Percentiles rank a stretch among this genome's conserved stretches.
Evolutionary conservation across 2,797 vertebrate species (phyloP).

Genomic region (Lithobates pipiens): DNA sequence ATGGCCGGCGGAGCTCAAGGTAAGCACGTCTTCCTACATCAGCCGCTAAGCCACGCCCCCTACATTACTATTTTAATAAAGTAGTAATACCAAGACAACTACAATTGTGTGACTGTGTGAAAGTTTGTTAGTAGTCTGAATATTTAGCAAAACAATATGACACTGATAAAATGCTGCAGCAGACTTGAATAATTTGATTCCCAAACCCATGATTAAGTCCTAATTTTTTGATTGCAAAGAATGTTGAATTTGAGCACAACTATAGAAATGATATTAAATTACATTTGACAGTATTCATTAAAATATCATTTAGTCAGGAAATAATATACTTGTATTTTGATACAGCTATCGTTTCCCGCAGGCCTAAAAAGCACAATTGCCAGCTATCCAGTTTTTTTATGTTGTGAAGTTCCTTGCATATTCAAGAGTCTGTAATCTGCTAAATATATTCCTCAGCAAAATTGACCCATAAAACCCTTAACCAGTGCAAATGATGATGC

Average conservation of each 20-base stretch:
- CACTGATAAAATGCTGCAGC: slow-evolving; percentile 7
- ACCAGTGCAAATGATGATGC: slow-evolving; percentile 22
- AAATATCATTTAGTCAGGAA: slow-evolving; percentile 28
- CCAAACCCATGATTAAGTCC: slow-evolving; percentile 19
- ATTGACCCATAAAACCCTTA: slow-evolving; percentile 11
- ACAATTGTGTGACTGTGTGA: neutral
- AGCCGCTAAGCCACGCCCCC: too few species aligned
- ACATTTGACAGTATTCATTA: slow-evolving; percentile 32
- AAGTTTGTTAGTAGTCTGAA: slow-evolving; percentile 9
- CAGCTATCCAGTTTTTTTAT: neutral
- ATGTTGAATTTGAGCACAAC: neutral
- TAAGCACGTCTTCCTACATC: too few species aligned
- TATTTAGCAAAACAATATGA: slow-evolving; percentile 18
- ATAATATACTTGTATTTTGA: slow-evolving; percentile 7
- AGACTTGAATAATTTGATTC: slow-evolving; percentile 7
- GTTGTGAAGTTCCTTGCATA: slow-evolving; percentile 20
- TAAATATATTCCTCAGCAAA: slow-evolving; percentile 18
- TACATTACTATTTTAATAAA: too few species aligned
- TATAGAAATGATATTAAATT: slow-evolving; percentile 20
- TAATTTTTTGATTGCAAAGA: slow-evolving; percentile 25
- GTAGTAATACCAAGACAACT: slow-evolving; percentile 4
- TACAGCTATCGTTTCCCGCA: slow-evolving; percentile 8
- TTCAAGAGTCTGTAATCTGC: slow-evolving; percentile 22
- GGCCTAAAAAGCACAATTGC: neutral
- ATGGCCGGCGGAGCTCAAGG: too few species aligned